phyloP scores from a whole-genome alignment of 2,888 invertebrate species.

The Xestia ashworthii region DNA sequence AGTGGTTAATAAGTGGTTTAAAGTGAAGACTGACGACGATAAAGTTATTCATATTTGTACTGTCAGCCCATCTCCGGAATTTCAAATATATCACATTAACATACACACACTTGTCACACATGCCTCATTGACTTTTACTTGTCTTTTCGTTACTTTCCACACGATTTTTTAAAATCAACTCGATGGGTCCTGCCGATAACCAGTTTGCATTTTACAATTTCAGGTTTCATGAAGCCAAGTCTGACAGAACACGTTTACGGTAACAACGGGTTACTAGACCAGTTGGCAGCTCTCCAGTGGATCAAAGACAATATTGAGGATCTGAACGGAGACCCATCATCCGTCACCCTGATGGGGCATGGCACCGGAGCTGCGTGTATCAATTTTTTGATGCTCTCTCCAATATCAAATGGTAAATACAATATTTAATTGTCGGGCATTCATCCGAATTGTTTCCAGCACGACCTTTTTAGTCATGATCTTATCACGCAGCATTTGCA shows the following conservation, averaged over 20 bases:
- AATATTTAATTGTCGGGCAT: not conserved
- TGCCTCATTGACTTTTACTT: not conserved
- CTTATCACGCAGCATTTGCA: too few relatives aligned
- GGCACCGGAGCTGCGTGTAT: constrained; percentile 98
- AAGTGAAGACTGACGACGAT: too few relatives aligned
- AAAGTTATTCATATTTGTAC: too few relatives aligned
- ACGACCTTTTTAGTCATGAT: too few relatives aligned
- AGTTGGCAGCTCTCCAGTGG: constrained; percentile 98
- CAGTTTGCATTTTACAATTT: constrained; percentile 1
- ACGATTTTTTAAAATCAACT: not conserved
- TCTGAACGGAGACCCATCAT: constrained; percentile 97
- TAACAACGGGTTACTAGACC: constrained; percentile 98
- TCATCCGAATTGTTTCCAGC: too few relatives aligned
- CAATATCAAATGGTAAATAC: constrained; percentile 92
- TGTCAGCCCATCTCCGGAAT: too few relatives aligned
- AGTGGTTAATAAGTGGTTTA: too few relatives aligned
- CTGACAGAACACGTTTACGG: constrained; percentile 93
- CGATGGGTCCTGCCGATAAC: not conserved
- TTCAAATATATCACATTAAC: too few relatives aligned
- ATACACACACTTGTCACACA: too few relatives aligned
- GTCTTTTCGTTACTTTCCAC: not conserved
- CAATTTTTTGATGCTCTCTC: constrained; percentile 98
- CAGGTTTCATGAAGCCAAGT: constrained; percentile 95
- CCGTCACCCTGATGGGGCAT: constrained; percentile 98
- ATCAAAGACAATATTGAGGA: constrained; percentile 97